Evolutionary conservation across 2,888 invertebrate species (phyloP), one percentile per base, ranked within the genome.

Genomic region (Drosophila paracracens): DNA sequence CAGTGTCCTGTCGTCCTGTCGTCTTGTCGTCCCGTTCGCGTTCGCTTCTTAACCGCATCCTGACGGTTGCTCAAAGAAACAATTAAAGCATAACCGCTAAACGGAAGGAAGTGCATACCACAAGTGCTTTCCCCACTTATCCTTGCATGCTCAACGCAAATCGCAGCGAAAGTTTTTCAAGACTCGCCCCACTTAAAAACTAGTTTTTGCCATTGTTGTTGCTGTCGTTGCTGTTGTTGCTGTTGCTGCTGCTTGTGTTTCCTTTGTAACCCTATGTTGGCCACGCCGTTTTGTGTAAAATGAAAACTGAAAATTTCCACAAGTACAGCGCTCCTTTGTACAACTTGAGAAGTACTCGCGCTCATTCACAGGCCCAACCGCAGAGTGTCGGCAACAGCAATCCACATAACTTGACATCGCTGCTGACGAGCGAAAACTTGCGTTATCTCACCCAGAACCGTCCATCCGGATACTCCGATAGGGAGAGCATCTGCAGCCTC

Each of bases 261-360:
- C 51, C 48, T 33, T 43, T 57, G 53, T 54, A 48, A 43, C 51
- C 75, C 60, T 70, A 75, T 75, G 76, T 71, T 75, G 66, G 71
- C 65, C 46, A 13, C 62, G 61, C 64, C 56, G 27, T 31, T 46
- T 52, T 59, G 65, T 71, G 74, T 77, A 93, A 91, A 92, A 93
- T 93, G 93, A 93, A 91, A 93, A 91, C 92, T 82, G 92, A 92
- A 89, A 90, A 89, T 79, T 90, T 88, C 70, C 80, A 83, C 76
- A 89, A 89, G 88, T 87, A 83, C 82, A 72, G 87, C 86, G 87
- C 84, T 88, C 86, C 89, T 77, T 89, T 91, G 83, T 91, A 84
- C 84, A 91, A 91, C 80, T 76, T 84, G 76, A 91, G 88, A 81
- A 91, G 89, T 80, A 83, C 81, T 79, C 86, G 88, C 78, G 85